Conservation (phyloP, 2,113 vertebrate genomes). For the Misgurnus anguillicaudatus region DNA sequence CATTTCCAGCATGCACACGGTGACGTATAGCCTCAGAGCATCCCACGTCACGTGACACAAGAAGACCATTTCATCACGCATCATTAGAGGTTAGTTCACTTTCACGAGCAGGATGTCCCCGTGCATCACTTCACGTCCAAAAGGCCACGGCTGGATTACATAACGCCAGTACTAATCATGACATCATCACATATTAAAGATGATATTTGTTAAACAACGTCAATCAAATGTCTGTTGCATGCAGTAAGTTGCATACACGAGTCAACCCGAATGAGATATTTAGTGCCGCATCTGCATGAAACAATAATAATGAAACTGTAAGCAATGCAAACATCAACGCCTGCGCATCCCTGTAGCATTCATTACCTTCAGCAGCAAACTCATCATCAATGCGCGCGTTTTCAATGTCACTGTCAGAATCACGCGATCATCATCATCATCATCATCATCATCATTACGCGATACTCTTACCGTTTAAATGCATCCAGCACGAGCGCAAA, state of each 20-base stretch:
- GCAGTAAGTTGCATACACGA: neutral
- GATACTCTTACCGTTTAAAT: slow-evolving; percentile 68
- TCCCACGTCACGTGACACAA: slow-evolving; percentile 50
- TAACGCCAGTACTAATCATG: neutral
- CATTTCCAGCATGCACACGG: slow-evolving; percentile 27
- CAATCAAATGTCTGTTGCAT: slow-evolving; percentile 1
- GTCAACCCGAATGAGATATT: no score
- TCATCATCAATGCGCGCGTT: neutral
- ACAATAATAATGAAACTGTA: neutral
- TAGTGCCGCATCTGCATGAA: neutral
- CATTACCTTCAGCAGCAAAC: neutral
- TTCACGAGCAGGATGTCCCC: slow-evolving; percentile 44
- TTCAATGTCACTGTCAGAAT: slow-evolving; percentile 42
- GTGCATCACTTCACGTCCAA: neutral
- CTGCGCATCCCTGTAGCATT: neutral
- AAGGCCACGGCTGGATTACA: slow-evolving; percentile 16
- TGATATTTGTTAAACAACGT: neutral
- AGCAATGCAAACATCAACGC: neutral
- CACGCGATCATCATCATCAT: neutral
- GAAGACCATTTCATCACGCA: slow-evolving; percentile 54
- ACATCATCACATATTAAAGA: neutral
- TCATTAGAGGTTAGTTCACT: slow-evolving; percentile 54
- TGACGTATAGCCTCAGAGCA: slow-evolving; percentile 48
- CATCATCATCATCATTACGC: neutral
- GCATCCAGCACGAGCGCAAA: slow-evolving; percentile 48